These are phyloP conservation scores for Pheosia tremula DNA, from an alignment of 2,888 invertebrate species.

Conservation along the genomic window DNA sequence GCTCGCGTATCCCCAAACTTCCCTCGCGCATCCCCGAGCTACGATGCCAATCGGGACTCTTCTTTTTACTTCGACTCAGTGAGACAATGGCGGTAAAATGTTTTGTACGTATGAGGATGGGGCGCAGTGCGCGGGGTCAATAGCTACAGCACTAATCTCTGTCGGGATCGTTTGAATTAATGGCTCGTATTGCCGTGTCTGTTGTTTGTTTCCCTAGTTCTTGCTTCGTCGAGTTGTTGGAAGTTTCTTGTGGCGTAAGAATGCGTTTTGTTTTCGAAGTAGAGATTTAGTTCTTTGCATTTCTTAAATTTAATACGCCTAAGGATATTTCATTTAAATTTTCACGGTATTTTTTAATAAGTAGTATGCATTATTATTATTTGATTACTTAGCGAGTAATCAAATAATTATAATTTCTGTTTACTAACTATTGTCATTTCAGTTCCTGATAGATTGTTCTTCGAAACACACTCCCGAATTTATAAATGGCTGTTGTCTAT, in stretches of 20 bases:
- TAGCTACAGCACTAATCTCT: slow-evolving; percentile 78
- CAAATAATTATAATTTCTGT: no score
- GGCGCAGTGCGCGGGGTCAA: slow-evolving; percentile 66
- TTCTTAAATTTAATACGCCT: background rate
- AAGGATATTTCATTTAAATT: no score
- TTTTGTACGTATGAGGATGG: slow-evolving; percentile 70
- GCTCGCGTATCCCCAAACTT: slow-evolving; percentile 13
- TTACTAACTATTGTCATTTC: no score
- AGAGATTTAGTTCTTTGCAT: slow-evolving; percentile 11
- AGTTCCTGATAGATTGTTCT: no score
- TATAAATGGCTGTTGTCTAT: no score
- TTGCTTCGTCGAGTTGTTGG: slow-evolving; percentile 64
- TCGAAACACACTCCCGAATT: no score
- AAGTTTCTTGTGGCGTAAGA: slow-evolving; percentile 56
- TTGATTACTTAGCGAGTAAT: no score
- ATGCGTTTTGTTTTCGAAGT: slow-evolving; percentile 34
- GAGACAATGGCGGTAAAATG: slow-evolving; percentile 79
- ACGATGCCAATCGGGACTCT: slow-evolving; percentile 73
- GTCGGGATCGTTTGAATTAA: slow-evolving; percentile 79
- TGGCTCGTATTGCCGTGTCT: slow-evolving; percentile 78
- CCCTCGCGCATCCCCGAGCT: slow-evolving; percentile 42
- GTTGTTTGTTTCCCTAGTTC: slow-evolving; percentile 74
- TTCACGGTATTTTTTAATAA: no score
- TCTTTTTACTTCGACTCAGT: slow-evolving; percentile 72
- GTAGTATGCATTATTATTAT: no score